These are phyloP conservation scores for Platynereis dumerilii DNA, from an alignment of 2,888 invertebrate species.

Conservation along the genomic window DNA sequence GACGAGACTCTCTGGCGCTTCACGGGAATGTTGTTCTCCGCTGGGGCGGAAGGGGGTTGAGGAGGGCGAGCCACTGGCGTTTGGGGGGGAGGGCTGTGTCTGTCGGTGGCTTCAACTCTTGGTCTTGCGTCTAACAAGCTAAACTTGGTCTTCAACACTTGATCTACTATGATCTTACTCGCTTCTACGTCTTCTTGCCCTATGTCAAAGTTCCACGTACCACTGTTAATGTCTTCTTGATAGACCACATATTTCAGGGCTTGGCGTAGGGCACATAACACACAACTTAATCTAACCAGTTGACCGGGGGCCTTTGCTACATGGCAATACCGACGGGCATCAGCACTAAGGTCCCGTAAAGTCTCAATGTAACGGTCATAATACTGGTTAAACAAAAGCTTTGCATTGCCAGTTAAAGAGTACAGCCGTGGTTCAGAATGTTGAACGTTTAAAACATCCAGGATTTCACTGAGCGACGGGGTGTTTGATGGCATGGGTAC, in stretches of 20 bases:
- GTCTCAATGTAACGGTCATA: slow-evolving; percentile 22
- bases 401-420: slow-evolving; percentile 23
- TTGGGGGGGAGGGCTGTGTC: neutral
- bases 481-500: slow-evolving; percentile 32
- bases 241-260: slow-evolving; percentile 33
- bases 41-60: neutral
- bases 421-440: slow-evolving; percentile 23
- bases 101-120: neutral
- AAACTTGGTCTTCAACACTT: slow-evolving; percentile 24
- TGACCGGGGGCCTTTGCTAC: slow-evolving; percentile 29
- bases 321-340: slow-evolving; percentile 21
- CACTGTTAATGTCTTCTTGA: slow-evolving; percentile 24
- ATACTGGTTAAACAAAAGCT: slow-evolving; percentile 21
- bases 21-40: slow-evolving; percentile 4
- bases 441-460: slow-evolving; percentile 21
- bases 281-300: slow-evolving; percentile 21
- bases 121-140: slow-evolving; percentile 6
- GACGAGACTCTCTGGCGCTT: slow-evolving; percentile 15
- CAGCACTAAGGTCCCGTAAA: slow-evolving; percentile 8
- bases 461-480: slow-evolving; percentile 23
- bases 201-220: slow-evolving; percentile 26
- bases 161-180: slow-evolving; percentile 26
- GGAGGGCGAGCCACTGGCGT: neutral
- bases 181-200: slow-evolving; percentile 26
- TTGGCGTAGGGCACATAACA: slow-evolving; percentile 26